phyloP scores from a whole-genome alignment of 2,113 vertebrate species.

The Colinus virginianus region DNA sequence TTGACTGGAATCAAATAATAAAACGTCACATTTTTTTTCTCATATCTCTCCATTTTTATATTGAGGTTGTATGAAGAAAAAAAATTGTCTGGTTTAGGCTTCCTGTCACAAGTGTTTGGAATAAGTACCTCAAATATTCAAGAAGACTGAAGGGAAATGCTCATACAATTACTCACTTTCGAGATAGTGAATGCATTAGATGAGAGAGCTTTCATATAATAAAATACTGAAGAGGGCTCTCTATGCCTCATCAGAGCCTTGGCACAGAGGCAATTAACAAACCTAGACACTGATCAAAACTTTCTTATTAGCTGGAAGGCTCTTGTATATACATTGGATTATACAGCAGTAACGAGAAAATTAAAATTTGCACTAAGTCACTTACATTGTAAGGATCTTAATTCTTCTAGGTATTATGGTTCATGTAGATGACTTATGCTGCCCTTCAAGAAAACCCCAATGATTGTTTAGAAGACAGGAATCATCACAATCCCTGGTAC shows the following conservation, averaged over 20 bases:
- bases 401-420: not conserved
- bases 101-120: not conserved
- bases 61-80: not conserved
- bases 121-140: not conserved
- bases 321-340: not conserved
- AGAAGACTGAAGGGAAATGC: not conserved
- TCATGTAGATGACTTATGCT: not conserved
- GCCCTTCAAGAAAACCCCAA: not conserved
- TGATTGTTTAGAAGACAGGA: not conserved
- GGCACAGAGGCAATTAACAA: not conserved
- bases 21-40: not conserved
- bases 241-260: not conserved
- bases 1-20: rapidly evolving
- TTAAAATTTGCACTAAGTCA: not conserved
- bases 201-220: not conserved
- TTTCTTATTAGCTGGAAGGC: not conserved
- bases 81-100: not conserved
- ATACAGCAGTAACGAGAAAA: not conserved
- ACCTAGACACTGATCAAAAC: not conserved
- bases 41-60: not conserved
- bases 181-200: not conserved
- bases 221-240: not conserved
- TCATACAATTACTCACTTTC: not conserved
- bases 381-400: not conserved
- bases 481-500: not conserved